phyloP scores from a whole-genome alignment of 2,113 vertebrate species.

The Rafetus swinhoei region DNA sequence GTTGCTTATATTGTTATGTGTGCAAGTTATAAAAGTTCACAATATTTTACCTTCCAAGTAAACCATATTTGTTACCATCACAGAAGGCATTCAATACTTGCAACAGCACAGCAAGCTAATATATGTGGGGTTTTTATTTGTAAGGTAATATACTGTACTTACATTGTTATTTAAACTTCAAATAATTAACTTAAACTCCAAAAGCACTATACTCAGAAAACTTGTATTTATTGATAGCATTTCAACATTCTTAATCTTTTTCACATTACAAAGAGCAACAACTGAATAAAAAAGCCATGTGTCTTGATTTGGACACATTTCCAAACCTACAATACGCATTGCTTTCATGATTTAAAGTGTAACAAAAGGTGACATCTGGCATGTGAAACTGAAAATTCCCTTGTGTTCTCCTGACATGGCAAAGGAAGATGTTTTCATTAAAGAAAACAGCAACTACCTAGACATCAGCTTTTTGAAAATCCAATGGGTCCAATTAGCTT shows the following conservation, averaged over 20 bases:
- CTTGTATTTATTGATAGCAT: not conserved
- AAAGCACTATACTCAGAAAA: not conserved
- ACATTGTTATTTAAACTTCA: not conserved
- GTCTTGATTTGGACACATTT: not conserved
- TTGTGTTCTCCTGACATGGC: slow-evolving; percentile 1
- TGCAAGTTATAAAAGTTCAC: not conserved
- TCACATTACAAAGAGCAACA: not conserved
- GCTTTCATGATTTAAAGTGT: slow-evolving; percentile 20
- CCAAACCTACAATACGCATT: not conserved
- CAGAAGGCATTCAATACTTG: not conserved
- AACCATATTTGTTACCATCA: rapidly evolving
- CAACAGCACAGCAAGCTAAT: not conserved
- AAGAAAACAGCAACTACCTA: slow-evolving; percentile 1
- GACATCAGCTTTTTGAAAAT: slow-evolving; percentile 2
- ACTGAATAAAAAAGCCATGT: not conserved
- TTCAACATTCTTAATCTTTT: not conserved
- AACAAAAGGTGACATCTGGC: slow-evolving; percentile 36
- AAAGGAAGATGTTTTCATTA: slow-evolving; percentile 34
- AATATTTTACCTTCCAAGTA: not conserved
- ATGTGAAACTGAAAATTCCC: not conserved
- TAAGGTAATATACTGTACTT: not conserved
- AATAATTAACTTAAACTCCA: not conserved
- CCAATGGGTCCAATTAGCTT: slow-evolving; percentile 34
- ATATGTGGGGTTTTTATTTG: not conserved
- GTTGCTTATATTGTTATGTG: not conserved